Percentiles rank a stretch among this genome's conserved stretches.
phyloP scores from a whole-genome alignment of 2,888 invertebrate species.

The Drosophila prolongata region DNA sequence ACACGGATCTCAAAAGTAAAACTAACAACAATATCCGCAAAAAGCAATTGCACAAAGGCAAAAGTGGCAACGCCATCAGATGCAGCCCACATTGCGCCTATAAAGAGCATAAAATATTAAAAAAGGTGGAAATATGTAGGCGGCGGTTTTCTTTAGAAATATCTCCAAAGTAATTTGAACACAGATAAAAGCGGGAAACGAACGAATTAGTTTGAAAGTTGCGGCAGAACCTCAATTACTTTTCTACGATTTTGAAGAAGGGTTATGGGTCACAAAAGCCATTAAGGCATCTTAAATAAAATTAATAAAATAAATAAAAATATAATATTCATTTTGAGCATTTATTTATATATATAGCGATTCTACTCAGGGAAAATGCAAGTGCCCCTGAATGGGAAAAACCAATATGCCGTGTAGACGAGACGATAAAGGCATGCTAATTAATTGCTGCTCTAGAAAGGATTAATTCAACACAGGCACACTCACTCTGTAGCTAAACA shows the following conservation, averaged over 20 bases:
- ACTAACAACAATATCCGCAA: constrained; percentile 78
- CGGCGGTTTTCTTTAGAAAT: constrained; percentile 24
- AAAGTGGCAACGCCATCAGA: constrained; percentile 49
- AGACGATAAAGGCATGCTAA: constrained; percentile 46
- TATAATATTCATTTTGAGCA: too few species aligned
- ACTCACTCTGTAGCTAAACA: constrained; percentile 10
- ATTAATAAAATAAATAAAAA: too few species aligned
- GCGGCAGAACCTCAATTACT: not conserved
- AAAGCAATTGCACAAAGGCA: constrained; percentile 77
- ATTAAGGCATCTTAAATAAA: too few species aligned
- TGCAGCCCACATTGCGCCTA: constrained; percentile 30
- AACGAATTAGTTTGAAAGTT: constrained; percentile 15
- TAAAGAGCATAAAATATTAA: constrained; percentile 59
- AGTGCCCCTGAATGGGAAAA: constrained; percentile 18
- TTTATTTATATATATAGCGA: not conserved
- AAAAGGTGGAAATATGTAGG: constrained; percentile 39
- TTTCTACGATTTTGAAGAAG: not conserved
- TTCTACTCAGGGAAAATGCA: not conserved
- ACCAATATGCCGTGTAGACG: constrained; percentile 21
- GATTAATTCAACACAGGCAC: constrained; percentile 23
- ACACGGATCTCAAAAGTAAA: constrained; percentile 64
- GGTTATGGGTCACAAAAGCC: not conserved
- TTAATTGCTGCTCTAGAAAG: constrained; percentile 55
- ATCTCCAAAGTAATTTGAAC: constrained; percentile 1
- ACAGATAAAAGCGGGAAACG: not conserved